phyloP scores from a whole-genome alignment of 2,888 invertebrate species.

The Arctia plantaginis region DNA sequence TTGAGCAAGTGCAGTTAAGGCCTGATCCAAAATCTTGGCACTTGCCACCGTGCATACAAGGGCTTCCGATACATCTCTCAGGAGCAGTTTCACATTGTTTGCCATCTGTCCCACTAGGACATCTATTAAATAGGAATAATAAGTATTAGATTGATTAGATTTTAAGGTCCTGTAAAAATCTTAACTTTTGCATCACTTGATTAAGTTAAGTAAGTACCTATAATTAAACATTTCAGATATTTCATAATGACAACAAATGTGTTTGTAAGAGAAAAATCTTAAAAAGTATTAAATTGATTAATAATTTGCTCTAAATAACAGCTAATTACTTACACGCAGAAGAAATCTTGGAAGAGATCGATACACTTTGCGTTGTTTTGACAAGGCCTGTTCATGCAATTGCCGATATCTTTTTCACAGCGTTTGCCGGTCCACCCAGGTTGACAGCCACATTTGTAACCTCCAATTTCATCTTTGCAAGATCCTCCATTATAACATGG shows the following conservation, averaged over 20 bases:
- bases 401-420: conserved; percentile 95
- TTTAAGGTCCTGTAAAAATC: not conserved
- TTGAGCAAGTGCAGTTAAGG: conserved; percentile 96
- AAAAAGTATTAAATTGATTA: not conserved
- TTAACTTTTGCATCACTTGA: not conserved
- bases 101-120: conserved; percentile 98
- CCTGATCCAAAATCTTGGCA: conserved; percentile 98
- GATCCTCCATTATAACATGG: conserved; percentile 96
- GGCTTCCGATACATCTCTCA: conserved; percentile 96
- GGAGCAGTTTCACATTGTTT: conserved; percentile 99
- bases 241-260: not conserved
- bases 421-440: conserved; percentile 95
- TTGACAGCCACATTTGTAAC: conserved; percentile 93
- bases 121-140: conserved; percentile 80
- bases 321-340: conserved; percentile 92
- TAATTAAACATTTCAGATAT: not conserved
- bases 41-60: conserved; percentile 98
- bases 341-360: conserved; percentile 95
- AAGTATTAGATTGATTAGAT: not conserved
- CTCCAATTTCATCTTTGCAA: conserved; percentile 94
- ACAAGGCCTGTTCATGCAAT: conserved; percentile 94
- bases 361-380: conserved; percentile 97
- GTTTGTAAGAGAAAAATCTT: not conserved
- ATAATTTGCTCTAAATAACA: not conserved
- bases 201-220: not conserved